Conservation (phyloP, 2,113 vertebrate genomes). For the Hiodon alosoides region DNA sequence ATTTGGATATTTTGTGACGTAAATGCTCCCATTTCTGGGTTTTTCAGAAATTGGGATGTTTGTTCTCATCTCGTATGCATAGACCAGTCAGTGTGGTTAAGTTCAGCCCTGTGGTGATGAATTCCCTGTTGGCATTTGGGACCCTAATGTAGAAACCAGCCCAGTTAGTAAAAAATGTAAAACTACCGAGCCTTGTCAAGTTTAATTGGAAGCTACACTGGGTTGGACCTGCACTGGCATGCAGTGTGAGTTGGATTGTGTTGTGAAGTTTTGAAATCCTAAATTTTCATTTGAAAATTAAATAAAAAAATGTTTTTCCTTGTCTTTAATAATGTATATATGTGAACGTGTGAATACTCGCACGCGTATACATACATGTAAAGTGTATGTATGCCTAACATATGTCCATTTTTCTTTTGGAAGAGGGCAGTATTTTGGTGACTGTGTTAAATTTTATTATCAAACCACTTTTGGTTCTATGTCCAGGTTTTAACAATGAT, state of each 20-base stretch:
- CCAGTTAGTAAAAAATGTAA: too few relatives aligned
- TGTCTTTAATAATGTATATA: constrained; percentile 19
- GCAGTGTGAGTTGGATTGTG: background rate
- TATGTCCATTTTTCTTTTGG: constrained; percentile 38
- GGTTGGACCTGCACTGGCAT: too few relatives aligned
- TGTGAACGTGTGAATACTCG: constrained; percentile 33
- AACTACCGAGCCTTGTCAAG: too few relatives aligned
- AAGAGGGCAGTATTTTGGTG: constrained; percentile 35
- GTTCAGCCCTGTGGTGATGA: background rate
- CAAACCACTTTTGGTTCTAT: constrained; percentile 37
- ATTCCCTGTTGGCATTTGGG: background rate
- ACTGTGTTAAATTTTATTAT: constrained; percentile 38
- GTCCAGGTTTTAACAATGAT: constrained; percentile 47
- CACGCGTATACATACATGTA: constrained; percentile 23
- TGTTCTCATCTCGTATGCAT: constrained; percentile 15
- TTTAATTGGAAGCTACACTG: too few relatives aligned
- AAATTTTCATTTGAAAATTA: constrained; percentile 10
- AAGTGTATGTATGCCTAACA: constrained; percentile 28
- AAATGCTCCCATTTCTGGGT: constrained; percentile 14
- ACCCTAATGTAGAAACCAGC: too few relatives aligned
- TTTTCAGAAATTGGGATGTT: constrained; percentile 7
- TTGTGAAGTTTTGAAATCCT: background rate
- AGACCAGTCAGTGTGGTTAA: background rate
- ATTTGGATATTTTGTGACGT: constrained; percentile 34
- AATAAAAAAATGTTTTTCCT: constrained; percentile 29